phyloP scores from a whole-genome alignment of 2,797 vertebrate species.

The Bradypodion pumilum region DNA sequence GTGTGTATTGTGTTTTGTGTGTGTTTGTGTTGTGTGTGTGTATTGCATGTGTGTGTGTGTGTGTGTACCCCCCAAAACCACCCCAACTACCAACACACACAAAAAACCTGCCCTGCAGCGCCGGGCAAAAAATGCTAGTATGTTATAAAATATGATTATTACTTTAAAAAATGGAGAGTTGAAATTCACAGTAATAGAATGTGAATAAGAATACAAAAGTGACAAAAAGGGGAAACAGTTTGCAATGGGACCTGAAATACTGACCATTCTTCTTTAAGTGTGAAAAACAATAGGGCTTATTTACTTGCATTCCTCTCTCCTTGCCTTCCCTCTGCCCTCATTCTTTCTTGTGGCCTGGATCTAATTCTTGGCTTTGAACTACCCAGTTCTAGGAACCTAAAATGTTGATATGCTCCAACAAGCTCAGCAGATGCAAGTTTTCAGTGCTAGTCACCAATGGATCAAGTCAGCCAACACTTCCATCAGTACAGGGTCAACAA shows the following conservation, averaged over 20 bases:
- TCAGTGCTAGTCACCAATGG: constrained; percentile 17
- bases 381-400: not conserved
- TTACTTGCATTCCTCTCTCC: constrained; percentile 27
- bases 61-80: too few relatives aligned
- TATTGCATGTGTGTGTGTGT: too few relatives aligned
- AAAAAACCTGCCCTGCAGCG: too few relatives aligned
- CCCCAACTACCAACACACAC: too few relatives aligned
- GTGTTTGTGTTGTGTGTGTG: too few relatives aligned
- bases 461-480: constrained; percentile 40
- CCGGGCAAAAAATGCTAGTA: too few relatives aligned
- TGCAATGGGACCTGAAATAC: constrained; percentile 38
- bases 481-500: constrained; percentile 61
- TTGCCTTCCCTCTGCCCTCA: not conserved
- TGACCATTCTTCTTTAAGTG: constrained; percentile 39
- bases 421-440: constrained; percentile 56
- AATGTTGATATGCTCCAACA: constrained; percentile 54
- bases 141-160: too few relatives aligned
- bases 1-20: too few relatives aligned
- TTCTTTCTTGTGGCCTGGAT: constrained; percentile 12
- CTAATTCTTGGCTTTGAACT: constrained; percentile 22
- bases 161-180: too few relatives aligned
- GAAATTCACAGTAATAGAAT: too few relatives aligned
- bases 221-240: too few relatives aligned
- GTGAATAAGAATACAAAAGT: too few relatives aligned
- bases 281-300: not conserved